Evolutionary conservation across 2,113 vertebrate genomes (phyloP).

Genomic region (Sturnus vulgaris): DNA sequence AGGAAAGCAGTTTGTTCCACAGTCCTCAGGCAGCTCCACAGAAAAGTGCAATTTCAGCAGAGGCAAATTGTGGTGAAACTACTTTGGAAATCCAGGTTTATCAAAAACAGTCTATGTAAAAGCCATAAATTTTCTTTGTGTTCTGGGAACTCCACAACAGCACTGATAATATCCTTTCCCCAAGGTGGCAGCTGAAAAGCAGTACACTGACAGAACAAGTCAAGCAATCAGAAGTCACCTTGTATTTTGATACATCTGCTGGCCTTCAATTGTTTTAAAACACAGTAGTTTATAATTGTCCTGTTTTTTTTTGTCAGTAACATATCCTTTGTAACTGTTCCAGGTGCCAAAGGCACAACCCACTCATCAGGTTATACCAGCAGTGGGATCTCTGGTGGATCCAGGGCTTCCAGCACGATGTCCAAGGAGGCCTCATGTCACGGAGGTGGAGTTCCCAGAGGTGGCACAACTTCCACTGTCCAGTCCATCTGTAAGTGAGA

Average conservation of each 20-base stretch:
- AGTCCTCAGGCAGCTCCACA: background rate
- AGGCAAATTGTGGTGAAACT: background rate
- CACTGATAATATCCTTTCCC: background rate
- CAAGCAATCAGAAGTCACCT: background rate
- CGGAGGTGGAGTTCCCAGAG: background rate
- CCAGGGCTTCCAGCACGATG: background rate
- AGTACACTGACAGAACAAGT: background rate
- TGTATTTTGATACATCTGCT: background rate
- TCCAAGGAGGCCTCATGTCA: background rate
- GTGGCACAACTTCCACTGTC: conserved; percentile 21
- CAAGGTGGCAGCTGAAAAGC: background rate
- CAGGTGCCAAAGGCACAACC: conserved; percentile 24
- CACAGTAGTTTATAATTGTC: background rate
- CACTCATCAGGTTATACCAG: conserved; percentile 40
- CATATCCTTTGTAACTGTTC: background rate
- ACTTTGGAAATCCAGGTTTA: background rate
- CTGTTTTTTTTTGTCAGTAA: background rate
- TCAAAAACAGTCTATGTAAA: background rate
- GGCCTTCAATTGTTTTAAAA: background rate
- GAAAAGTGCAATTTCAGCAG: background rate
- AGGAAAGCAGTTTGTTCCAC: background rate
- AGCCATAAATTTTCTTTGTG: background rate
- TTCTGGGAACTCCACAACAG: background rate
- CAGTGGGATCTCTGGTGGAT: background rate
- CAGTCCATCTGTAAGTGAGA: conserved; percentile 47